phyloP scores from a whole-genome alignment of 2,113 vertebrate genomes.

The Thunnus thynnus region DNA sequence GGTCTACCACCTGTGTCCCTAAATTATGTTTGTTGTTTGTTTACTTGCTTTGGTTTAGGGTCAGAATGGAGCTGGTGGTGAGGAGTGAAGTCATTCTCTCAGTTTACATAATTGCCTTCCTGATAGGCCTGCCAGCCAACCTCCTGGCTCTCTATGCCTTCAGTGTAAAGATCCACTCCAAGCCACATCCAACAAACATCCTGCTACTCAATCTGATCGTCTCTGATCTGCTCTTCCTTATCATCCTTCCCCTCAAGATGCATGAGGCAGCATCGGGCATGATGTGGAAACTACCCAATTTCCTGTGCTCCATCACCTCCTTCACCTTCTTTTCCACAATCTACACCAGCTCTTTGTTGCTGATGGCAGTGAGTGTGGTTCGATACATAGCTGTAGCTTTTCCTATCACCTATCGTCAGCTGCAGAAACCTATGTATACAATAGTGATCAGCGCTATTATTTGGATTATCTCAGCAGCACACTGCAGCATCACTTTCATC shows the following conservation, averaged over 20 bases:
- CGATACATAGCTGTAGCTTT: slow-evolving; percentile 85
- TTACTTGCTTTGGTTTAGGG: slow-evolving; percentile 22
- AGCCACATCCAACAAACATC: slow-evolving; percentile 77
- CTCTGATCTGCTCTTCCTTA: slow-evolving; percentile 86
- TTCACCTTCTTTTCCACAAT: slow-evolving; percentile 87
- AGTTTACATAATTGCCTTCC: slow-evolving; percentile 83
- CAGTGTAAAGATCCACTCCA: slow-evolving; percentile 73
- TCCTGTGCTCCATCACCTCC: slow-evolving; percentile 81
- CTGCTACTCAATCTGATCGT: slow-evolving; percentile 86
- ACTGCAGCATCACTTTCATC: slow-evolving; percentile 83
- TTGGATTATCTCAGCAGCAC: slow-evolving; percentile 81
- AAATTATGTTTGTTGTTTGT: not conserved
- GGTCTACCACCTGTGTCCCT: not conserved
- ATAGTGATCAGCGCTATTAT: slow-evolving; percentile 60
- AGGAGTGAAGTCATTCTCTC: slow-evolving; percentile 64
- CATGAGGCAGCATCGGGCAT: slow-evolving; percentile 71
- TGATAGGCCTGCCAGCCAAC: slow-evolving; percentile 85
- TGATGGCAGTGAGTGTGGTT: slow-evolving; percentile 86
- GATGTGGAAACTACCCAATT: slow-evolving; percentile 73
- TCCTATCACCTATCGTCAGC: slow-evolving; percentile 79
- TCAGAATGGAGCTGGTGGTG: slow-evolving; percentile 8
- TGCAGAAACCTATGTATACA: slow-evolving; percentile 56
- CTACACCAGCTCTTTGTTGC: slow-evolving; percentile 87
- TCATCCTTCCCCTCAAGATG: slow-evolving; percentile 87
- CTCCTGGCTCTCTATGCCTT: slow-evolving; percentile 84